Percentiles rank a stretch among this genome's conserved stretches.
phyloP scores from a whole-genome alignment of 2,888 invertebrate genomes.

The Furcula furcula region DNA sequence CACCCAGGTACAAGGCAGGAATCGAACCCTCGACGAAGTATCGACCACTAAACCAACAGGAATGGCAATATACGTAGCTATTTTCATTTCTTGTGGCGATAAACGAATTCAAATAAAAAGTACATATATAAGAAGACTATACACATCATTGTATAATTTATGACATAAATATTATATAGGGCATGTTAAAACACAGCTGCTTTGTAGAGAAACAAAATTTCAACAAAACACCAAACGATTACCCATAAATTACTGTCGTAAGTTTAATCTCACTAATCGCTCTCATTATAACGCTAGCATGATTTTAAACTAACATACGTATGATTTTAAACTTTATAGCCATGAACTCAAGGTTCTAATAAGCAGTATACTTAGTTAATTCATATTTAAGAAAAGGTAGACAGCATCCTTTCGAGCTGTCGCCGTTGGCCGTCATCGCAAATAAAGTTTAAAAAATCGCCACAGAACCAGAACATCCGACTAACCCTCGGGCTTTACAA shows the following conservation, averaged over 20 bases:
- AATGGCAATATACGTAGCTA: no score
- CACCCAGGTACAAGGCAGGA: no score
- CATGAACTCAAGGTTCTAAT: neutral
- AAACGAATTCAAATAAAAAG: no score
- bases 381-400: slow-evolving; percentile 13
- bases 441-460: slow-evolving; percentile 42
- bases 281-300: slow-evolving; percentile 7
- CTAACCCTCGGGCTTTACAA: slow-evolving; percentile 37
- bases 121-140: no score
- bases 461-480: slow-evolving; percentile 45
- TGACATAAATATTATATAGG: no score
- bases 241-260: neutral
- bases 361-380: slow-evolving; percentile 3
- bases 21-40: no score
- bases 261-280: slow-evolving; percentile 19
- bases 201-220: no score
- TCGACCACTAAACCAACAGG: no score
- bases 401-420: slow-evolving; percentile 32
- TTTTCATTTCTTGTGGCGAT: no score
- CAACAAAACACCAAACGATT: no score
- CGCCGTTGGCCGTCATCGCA: slow-evolving; percentile 42
- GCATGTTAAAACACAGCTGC: no score
- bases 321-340: slow-evolving; percentile 7
- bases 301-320: slow-evolving; percentile 1
- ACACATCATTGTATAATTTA: no score